Evolutionary conservation across 2,888 invertebrate genomes (phyloP), one percentile per base, ranked within the genome.

Genomic region (Dolomedes plantarius): DNA sequence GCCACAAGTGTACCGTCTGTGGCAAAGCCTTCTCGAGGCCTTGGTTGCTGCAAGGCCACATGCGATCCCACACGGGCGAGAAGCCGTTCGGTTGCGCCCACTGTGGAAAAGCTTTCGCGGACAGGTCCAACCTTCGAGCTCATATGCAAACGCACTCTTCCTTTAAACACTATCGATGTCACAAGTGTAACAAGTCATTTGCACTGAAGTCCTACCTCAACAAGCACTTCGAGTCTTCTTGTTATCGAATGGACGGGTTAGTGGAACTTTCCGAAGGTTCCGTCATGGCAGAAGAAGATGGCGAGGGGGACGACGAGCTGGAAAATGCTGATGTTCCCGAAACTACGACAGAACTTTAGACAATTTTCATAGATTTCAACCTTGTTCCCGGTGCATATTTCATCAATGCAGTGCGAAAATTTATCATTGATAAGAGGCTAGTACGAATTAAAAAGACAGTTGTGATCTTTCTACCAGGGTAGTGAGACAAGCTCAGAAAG

Each of bases 111-210:
- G 96, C 97, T 0, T 98, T 98, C 91, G 97, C 97, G 16, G 98
- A 98, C 92, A 94, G 97, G 74, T 96, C 96, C 86, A 98, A 98
- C 91, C 93, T 98, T 77, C 93, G 97, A 29, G 97, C 97, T 0
- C 98, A 98, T 92, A 95, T 97, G 94, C 97, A 97, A 92, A 98
- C 97, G 11, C 98, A 98, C 91, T 96, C 97, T 50, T 93, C 94
- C 76, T 96, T 95, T 91, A 97, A 97, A 92, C 96, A 96, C 91
- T 96, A 95, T 93, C 94, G 95, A 90, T 98, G 98, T 92, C 92
- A 94, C 89, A 94, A 95, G 89, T 98, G 98, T 92, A 94, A 95
- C 91, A 97, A 97, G 92, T 94, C 95, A 16, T 98, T 98, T 92
- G 97, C 97, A 31, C 94, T 98, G 89, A 98, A 97, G 92, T 97